Percentiles rank a stretch among this genome's conserved stretches.
phyloP scores from a whole-genome alignment of 2,888 invertebrate genomes.

The Diarsia rubi region DNA sequence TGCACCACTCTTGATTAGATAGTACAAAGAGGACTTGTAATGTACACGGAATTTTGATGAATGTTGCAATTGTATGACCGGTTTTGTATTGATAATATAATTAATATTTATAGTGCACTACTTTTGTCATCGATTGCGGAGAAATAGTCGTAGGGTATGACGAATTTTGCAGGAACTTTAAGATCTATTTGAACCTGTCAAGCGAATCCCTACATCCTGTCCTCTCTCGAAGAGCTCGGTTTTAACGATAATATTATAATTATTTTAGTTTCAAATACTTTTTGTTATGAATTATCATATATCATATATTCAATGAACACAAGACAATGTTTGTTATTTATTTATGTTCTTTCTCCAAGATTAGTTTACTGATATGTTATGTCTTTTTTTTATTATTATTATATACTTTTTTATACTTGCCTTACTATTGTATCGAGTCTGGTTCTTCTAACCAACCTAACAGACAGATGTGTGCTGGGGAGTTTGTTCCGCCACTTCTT shows the following conservation, averaged over 20 bases:
- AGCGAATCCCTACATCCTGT: background rate
- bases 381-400: no score
- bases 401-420: no score
- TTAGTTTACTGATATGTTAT: no score
- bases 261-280: background rate
- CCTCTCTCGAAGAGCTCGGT: background rate
- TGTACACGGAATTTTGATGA: conserved; percentile 57
- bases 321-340: no score
- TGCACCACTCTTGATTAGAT: conserved; percentile 62
- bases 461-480: no score
- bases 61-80: conserved; percentile 53
- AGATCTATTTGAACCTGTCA: background rate
- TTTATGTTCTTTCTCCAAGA: no score
- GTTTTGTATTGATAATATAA: conserved; percentile 49
- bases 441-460: no score
- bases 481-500: no score
- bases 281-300: background rate
- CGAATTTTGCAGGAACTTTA: conserved; percentile 2
- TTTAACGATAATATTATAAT: background rate
- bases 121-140: conserved; percentile 36
- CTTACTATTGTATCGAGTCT: no score
- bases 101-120: conserved; percentile 47
- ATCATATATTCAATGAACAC: no score
- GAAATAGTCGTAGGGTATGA: background rate
- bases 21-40: conserved; percentile 51